Percentiles rank a stretch among this genome's conserved stretches.
Evolutionary conservation across 2,888 invertebrate species (phyloP).

Genomic region (Agriotes lineatus): DNA sequence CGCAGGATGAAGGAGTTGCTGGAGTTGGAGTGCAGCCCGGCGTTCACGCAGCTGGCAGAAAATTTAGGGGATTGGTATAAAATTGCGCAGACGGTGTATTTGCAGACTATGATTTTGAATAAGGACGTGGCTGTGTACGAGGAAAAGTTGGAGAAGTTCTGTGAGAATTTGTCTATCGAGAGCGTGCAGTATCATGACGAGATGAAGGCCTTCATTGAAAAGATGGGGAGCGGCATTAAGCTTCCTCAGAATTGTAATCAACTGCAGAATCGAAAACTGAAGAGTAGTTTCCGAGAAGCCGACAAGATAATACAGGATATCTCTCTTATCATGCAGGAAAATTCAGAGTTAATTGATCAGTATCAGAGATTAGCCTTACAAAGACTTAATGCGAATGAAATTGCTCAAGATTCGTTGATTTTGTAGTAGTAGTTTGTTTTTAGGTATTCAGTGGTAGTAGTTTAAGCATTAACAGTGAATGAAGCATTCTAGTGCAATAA

Average conservation of each 20-base stretch:
- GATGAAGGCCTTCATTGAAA: conserved; percentile 49
- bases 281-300: conserved; percentile 55
- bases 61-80: conserved; percentile 90
- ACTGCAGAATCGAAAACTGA: conserved; percentile 57
- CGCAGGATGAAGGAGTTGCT: conserved; percentile 78
- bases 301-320: conserved; percentile 62
- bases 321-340: conserved; percentile 63
- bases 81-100: conserved; percentile 86
- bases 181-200: conserved; percentile 59
- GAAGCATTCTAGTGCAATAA: too few relatives aligned
- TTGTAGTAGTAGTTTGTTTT: background rate
- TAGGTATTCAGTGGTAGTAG: too few relatives aligned
- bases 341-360: conserved; percentile 61
- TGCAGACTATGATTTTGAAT: conserved; percentile 85
- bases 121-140: conserved; percentile 75
- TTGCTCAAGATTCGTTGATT: conserved; percentile 3
- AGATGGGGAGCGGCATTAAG: conserved; percentile 49
- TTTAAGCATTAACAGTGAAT: too few relatives aligned
- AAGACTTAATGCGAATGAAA: background rate
- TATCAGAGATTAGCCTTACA: conserved; percentile 26
- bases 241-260: conserved; percentile 51
- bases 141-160: conserved; percentile 66
- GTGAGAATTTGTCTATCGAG: conserved; percentile 54
- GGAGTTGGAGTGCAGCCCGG: conserved; percentile 78
- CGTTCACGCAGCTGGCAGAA: conserved; percentile 82